Percentiles rank a stretch among this genome's conserved stretches.
Evolutionary conservation across 2,797 vertebrate genomes (phyloP).

Genomic region (Coluber constrictor): DNA sequence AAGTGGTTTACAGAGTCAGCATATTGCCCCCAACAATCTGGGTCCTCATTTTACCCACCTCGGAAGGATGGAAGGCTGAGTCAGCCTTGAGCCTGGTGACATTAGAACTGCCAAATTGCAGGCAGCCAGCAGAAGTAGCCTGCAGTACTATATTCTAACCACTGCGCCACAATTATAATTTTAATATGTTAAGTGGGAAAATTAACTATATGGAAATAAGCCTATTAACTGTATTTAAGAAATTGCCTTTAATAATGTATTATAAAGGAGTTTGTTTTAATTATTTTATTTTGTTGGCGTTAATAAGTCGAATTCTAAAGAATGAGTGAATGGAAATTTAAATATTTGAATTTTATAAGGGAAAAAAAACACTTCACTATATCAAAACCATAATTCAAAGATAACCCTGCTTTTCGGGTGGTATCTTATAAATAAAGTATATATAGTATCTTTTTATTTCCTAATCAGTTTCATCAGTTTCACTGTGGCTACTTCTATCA

Average conservation of each 20-base stretch:
- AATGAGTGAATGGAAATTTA: background rate
- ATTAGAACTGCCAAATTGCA: too few species aligned
- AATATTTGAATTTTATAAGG: background rate
- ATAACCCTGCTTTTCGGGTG: background rate
- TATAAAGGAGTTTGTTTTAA: background rate
- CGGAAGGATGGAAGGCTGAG: too few species aligned
- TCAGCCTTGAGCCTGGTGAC: too few species aligned
- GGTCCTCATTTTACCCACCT: too few species aligned
- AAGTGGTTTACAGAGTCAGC: too few species aligned
- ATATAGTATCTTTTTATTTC: background rate
- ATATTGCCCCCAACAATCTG: too few species aligned
- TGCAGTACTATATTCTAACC: too few species aligned
- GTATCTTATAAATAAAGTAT: background rate
- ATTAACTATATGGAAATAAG: background rate
- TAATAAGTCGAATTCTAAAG: background rate
- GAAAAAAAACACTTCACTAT: background rate
- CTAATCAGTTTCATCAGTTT: background rate
- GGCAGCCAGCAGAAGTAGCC: too few species aligned
- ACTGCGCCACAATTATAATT: background rate
- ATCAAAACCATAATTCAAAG: background rate
- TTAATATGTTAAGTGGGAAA: background rate
- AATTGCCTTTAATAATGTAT: background rate
- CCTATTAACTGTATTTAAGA: background rate
- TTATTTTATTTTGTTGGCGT: background rate
- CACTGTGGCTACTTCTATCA: background rate